phyloP scores from a whole-genome alignment of 2,113 vertebrate genomes.

The Macquaria ambigua region DNA sequence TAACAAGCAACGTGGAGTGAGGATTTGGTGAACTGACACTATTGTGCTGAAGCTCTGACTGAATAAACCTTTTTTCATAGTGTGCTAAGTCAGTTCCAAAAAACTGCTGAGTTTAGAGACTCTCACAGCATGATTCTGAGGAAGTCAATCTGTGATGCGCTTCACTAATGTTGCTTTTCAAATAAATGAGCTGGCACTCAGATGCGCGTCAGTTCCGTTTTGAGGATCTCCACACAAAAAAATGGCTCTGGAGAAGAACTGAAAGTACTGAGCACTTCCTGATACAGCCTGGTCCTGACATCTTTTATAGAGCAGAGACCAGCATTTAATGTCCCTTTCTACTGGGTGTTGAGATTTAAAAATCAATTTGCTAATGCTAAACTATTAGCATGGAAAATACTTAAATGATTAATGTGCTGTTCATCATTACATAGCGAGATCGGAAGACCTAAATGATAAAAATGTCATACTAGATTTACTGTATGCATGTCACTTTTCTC shows the following conservation, averaged over 20 bases:
- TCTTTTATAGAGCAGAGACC: not conserved
- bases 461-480: not conserved
- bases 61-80: conserved; percentile 36
- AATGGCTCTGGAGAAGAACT: conserved; percentile 19
- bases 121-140: conserved; percentile 23
- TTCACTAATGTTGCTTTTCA: conserved; percentile 26
- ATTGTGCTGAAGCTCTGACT: not conserved
- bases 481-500: not conserved
- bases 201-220: conserved; percentile 40
- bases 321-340: not conserved
- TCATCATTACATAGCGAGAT: not conserved
- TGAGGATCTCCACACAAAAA: not conserved
- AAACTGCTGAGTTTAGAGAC: conserved; percentile 56
- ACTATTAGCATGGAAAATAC: too few species aligned
- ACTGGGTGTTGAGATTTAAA: not conserved
- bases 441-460: not conserved
- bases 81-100: conserved; percentile 34
- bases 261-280: conserved; percentile 8
- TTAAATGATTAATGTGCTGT: not conserved
- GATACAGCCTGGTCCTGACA: not conserved
- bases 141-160: conserved; percentile 36
- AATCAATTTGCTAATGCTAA: not conserved
- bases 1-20: not conserved
- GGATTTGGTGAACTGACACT: conserved; percentile 19
- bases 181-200: conserved; percentile 37